Evolutionary conservation across 2,113 vertebrate genomes (phyloP), one percentile per base, ranked within the genome.

Genomic region (Notarius lentiginosus): DNA sequence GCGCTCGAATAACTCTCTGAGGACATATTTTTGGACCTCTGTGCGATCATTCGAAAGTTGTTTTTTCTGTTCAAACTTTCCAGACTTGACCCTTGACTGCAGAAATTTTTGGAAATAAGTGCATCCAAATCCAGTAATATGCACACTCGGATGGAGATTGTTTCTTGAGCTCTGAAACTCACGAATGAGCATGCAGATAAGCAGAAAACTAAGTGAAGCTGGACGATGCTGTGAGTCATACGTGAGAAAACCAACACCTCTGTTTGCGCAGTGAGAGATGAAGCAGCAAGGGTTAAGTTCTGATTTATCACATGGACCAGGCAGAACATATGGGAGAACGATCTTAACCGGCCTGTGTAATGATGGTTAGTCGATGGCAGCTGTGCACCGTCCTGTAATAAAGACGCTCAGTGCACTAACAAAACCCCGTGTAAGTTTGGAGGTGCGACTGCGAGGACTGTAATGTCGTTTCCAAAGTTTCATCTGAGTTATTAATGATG

Each of bases 401-500:
- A 79, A 72, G 63, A 84, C 75, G 22, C 79, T 85, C 82, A 15
- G 61, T 49, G 88, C 11, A 20, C 51, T 55, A 61, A 79, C 53
- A 70, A 47, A 70, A 76, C 85, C 76, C 76, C 5, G 12, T 56
- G 5, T 82, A 82, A 84, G 85, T 79, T 41, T 41, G 41, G 41
- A 41, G 41, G 41, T 56, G 66, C 34, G 41, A 66, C 51, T 72
- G 76, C 53, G 83, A 61, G 24, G 79, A 83, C 65, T 41, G 51
- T 86, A 70, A 84, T 85, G 86, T 83, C 70, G 82, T 89, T 87
- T 82, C 85, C 88, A 87, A 27, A 55, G 85, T 41, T 90, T 89
- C 85, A 91, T 91, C 84, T 90, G 90, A 41, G 41, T 41, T 92
- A 94, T 89, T 89, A 85, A 93, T 89, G 79, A 70, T 70, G 12